A percentile compares a stretch with the other conserved stretches of the same genome.
These are phyloP conservation scores for Petrocephalus microphthalmus DNA, from an alignment of 2,113 vertebrate species.

Conservation along the genomic window DNA sequence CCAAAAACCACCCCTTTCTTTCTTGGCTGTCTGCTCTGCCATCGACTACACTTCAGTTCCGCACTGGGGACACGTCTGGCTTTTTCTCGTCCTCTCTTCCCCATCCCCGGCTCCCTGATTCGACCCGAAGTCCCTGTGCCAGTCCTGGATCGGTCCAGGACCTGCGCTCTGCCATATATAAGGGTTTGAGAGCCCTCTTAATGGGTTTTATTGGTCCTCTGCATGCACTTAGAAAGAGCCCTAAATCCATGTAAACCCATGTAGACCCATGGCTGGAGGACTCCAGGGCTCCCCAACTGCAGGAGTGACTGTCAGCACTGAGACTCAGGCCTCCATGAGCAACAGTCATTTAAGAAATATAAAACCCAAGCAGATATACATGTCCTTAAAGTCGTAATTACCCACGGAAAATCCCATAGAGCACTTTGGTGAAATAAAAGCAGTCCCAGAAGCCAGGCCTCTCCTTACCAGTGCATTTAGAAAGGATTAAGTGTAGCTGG, in stretches of 20 bases:
- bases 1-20: background rate
- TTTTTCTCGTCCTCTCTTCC: background rate
- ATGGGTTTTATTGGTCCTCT: background rate
- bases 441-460: background rate
- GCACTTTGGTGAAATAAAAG: background rate
- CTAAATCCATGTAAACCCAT: background rate
- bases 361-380: background rate
- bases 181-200: slow-evolving; percentile 44
- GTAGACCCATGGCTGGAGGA: background rate
- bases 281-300: background rate
- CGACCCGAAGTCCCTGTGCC: slow-evolving; percentile 37
- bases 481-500: background rate
- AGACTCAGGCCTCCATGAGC: background rate
- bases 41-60: background rate
- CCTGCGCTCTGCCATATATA: slow-evolving; percentile 42
- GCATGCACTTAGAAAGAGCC: background rate
- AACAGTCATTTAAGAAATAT: background rate
- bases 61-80: background rate
- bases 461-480: slow-evolving; percentile 1
- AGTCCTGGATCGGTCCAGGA: slow-evolving; percentile 51
- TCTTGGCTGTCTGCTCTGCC: background rate
- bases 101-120: slow-evolving; percentile 36
- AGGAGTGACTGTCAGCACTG: background rate
- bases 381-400: background rate
- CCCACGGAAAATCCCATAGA: background rate